Base-by-base conservation (phyloP, 2,888 invertebrate genomes). In the Hirtodrosophila duncani region DNA sequence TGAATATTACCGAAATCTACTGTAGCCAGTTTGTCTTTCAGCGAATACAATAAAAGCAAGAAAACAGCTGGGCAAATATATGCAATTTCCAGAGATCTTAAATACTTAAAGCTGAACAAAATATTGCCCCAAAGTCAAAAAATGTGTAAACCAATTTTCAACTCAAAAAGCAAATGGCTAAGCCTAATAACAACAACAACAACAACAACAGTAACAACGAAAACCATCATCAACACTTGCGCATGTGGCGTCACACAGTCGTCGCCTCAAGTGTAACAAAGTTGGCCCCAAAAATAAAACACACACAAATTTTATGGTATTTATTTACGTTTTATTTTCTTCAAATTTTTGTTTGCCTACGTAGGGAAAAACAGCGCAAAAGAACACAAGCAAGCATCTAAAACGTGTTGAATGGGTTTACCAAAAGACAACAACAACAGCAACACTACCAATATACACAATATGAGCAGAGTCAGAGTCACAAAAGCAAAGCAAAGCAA, bases 321-420 rank as follows among this genome's bases (percentile, higher is more conserved):
- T 70, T 53, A 63, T 53, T 63, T 69, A 33, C 16, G 33, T 46
- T 62, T 55, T 51, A 44, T 50, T 58, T 62, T 55, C 39, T 41
- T 45, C 49, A 37, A 36, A 52, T 59, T 48, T 29, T 29, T 62
- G 30, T 49, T 59, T 50, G 33, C 33, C 34, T 53, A 50, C 30
- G 31, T 42, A n/a, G n/a, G n/a, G n/a, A n/a, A 45, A 50, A 36
- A 23, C 16, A 37, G 20, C 29, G 58, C 26, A 17, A 44, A 50
- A 46, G 37, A 13, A 20, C 14, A 7, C n/a, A 27, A 2, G 7
- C 2, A 20, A 23, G 42, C 39, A 38, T 44, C 26, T 33, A 38
- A 34, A 71, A 71, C 71, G 67, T 69, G 65, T 69, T 71, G 65
- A 69, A 55, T 65, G 21, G 48, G 33, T 29, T 14, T 39, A 52